These are phyloP conservation scores for Ceratoteleas bidentatus DNA, from an alignment of 1,140 invertebrate genomes.

Conservation along the genomic window DNA sequence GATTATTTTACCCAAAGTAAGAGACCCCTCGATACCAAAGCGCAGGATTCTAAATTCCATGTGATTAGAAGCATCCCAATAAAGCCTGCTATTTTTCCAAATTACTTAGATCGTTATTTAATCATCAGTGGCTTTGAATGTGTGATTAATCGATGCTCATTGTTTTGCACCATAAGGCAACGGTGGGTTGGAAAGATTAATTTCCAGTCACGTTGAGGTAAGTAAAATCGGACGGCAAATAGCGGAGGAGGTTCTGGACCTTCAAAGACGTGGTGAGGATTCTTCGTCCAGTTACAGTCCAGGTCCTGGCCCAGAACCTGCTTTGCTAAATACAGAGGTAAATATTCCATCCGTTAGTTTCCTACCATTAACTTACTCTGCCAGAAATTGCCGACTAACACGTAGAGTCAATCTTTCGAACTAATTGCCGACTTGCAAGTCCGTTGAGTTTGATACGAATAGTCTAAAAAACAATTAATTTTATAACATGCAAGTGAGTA, in stretches of 20 bases:
- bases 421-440: too few species aligned
- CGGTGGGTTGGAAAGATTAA: constrained; percentile 86
- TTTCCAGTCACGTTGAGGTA: constrained; percentile 88
- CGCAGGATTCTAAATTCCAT: too few species aligned
- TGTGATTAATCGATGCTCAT: not conserved
- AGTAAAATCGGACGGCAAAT: constrained; percentile 91
- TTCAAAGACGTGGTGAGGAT: constrained; percentile 81
- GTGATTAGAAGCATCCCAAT: too few species aligned
- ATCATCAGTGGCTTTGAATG: not conserved
- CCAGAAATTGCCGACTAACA: constrained; percentile 2
- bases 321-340: constrained; percentile 74
- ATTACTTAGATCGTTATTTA: constrained; percentile 1
- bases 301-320: constrained; percentile 73
- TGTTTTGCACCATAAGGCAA: constrained; percentile 67
- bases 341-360: constrained; percentile 44
- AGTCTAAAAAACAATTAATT: too few species aligned
- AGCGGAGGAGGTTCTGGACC: constrained; percentile 86
- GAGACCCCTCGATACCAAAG: constrained; percentile 16
- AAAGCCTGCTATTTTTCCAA: not conserved
- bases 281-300: constrained; percentile 81
- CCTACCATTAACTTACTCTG: constrained; percentile 1
- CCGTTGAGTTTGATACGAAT: too few species aligned
- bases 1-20: constrained; percentile 84
- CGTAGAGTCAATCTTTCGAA: too few species aligned
- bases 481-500: too few species aligned